Base-by-base conservation (phyloP, 1,140 invertebrate species). In the Homarus americanus region DNA sequence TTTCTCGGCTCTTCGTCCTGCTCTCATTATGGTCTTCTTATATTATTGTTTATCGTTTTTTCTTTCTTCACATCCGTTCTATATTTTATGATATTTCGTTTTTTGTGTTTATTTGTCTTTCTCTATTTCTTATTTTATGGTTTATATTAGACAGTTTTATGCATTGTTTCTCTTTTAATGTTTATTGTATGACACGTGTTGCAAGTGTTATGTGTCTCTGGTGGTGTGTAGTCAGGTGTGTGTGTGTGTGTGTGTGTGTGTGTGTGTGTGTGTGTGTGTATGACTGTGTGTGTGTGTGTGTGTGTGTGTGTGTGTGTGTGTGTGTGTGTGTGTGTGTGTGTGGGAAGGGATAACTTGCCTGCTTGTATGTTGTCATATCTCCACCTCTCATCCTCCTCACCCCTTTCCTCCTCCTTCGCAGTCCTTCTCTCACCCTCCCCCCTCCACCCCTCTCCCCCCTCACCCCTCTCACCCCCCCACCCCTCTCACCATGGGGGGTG, bases 401-500 rank as follows among this genome's bases (percentile, higher is more conserved):
- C 75, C 12, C 28, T 34, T 3, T 78, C 28, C 40, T 15, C 40
- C 41, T 17, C 75, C 17, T 9, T 41, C 41, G 38, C 36, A 40
- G 3, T 78, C 41, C 28, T 17, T 78, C 41, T n/a, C 36, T 38
- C 36, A 40, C 24, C 38, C 28, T 32, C 28, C 17, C 44, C 80
- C 58, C 38, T 82, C 17, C 80, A 44, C 44, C 58, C 32, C 44
- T 40, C 38, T n/a, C 53, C 63, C 63, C 38, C 28, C 58, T 32
- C 38, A 20, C 40, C 53, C 34, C 32, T 17, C 12, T 49, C 41
- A 36, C 15, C 28, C 58, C 28, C 84, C 49, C n/a, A 34, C 44
- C 20, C 28, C 49, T 66, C 36, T 44, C 84, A 15, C n/a, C 17
- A 66, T 34, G 82, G 82, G 72, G 66, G 66, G 78, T 12, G 44